Evolutionary conservation across 2,888 invertebrate species (phyloP).

Genomic region (Doris montereyensis): DNA sequence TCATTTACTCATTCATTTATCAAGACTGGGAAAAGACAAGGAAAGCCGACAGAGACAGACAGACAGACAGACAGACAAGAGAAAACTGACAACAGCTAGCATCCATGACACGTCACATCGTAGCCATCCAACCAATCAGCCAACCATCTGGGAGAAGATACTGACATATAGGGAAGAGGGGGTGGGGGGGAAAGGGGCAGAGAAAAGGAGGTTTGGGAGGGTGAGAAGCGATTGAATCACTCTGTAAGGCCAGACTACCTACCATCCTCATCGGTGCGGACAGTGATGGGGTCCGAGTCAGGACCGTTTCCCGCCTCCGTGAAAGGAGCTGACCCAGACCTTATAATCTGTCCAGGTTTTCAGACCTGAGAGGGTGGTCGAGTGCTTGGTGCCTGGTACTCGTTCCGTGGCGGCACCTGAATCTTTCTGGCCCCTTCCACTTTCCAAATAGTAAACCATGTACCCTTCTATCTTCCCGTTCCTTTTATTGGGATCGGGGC

Average conservation of each 20-base stretch:
- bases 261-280: slow-evolving; percentile 99
- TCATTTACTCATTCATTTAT: too few relatives aligned
- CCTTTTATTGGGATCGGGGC: slow-evolving; percentile 92
- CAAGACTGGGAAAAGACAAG: too few relatives aligned
- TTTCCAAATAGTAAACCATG: slow-evolving; percentile 73
- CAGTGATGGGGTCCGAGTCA: slow-evolving; percentile 90
- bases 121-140: slow-evolving; percentile 39
- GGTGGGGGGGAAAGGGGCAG: neutral
- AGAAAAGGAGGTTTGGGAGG: neutral
- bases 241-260: slow-evolving; percentile 75
- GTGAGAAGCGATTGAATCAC: neutral
- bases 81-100: slow-evolving; percentile 33
- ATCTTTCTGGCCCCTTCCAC: slow-evolving; percentile 72
- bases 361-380: slow-evolving; percentile 77
- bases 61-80: too few relatives aligned
- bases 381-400: slow-evolving; percentile 62
- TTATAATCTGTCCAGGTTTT: slow-evolving; percentile 96
- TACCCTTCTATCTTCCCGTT: slow-evolving; percentile 79
- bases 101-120: slow-evolving; percentile 20
- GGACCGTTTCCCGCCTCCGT: slow-evolving; percentile 96
- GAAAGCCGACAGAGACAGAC: too few relatives aligned
- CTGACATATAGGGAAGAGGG: neutral
- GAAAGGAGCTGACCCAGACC: slow-evolving; percentile 95
- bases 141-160: slow-evolving; percentile 32
- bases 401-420: slow-evolving; percentile 75